phyloP scores from a whole-genome alignment of 2,113 vertebrate species.

The Saguinus imperator region DNA sequence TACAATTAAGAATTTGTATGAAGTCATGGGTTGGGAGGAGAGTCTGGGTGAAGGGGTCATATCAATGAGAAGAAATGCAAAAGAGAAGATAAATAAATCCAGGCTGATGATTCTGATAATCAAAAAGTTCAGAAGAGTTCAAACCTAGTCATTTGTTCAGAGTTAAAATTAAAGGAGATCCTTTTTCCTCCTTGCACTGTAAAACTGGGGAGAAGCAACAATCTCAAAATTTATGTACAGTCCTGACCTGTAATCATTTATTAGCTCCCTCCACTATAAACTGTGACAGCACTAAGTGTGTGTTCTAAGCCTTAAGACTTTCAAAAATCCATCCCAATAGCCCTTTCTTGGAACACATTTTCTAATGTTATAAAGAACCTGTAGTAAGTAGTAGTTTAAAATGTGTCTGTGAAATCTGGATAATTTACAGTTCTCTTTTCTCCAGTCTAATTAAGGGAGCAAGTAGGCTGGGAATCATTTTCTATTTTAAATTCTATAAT shows the following conservation, averaged over 20 bases:
- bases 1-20: not conserved
- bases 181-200: not conserved
- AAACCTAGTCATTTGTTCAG: not conserved
- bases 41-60: not conserved
- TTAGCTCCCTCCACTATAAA: not conserved
- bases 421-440: constrained; percentile 26
- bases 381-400: not conserved
- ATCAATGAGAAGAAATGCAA: not conserved
- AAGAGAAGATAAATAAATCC: not conserved
- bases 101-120: not conserved
- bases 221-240: not conserved
- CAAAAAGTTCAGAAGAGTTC: not conserved
- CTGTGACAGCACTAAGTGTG: not conserved
- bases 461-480: not conserved
- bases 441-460: constrained; percentile 22
- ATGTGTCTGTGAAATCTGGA: not conserved
- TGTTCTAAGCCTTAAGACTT: not conserved
- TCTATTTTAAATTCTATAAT: constrained; percentile 46
- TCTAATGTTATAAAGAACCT: not conserved
- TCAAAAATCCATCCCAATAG: not conserved
- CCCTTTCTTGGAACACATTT: not conserved
- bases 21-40: not conserved
- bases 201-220: not conserved
- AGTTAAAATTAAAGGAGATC: not conserved
- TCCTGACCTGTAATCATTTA: not conserved